Percentiles rank a stretch among this genome's conserved stretches.
phyloP scores from a whole-genome alignment of 2,113 vertebrate genomes.

The Eptatretus burgeri region DNA sequence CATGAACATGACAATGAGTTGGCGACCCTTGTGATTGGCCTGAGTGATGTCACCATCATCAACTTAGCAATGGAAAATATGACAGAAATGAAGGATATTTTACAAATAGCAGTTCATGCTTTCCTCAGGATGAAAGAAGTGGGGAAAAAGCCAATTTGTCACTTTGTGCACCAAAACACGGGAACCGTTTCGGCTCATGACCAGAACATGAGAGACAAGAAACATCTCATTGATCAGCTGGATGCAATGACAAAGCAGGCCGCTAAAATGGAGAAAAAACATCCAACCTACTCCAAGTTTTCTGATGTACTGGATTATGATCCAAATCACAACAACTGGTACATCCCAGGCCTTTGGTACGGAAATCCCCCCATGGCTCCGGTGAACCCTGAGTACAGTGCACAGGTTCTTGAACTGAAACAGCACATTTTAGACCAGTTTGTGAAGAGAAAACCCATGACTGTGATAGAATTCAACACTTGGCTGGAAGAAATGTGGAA shows the following conservation, averaged over 20 bases:
- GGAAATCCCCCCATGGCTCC: conserved; percentile 23
- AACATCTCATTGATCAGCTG: conserved; percentile 16
- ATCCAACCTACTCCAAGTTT: conserved; percentile 11
- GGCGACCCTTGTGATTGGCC: conserved; percentile 13
- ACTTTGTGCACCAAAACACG: conserved; percentile 15
- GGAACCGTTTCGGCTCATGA: conserved; percentile 8
- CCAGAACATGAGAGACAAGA: conserved; percentile 12
- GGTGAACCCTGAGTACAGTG: conserved; percentile 18
- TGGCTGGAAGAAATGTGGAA: conserved; percentile 19
- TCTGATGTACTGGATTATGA: conserved; percentile 20
- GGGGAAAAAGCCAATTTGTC: conserved; percentile 15
- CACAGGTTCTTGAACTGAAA: conserved; percentile 18
- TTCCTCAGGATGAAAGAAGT: conserved; percentile 22
- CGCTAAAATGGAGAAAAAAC: conserved; percentile 10
- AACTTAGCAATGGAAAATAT: conserved; percentile 16
- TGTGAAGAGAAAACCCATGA: conserved; percentile 8
- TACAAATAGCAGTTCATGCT: conserved; percentile 23
- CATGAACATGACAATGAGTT: conserved; percentile 16
- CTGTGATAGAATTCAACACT: conserved; percentile 13
- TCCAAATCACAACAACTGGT: conserved; percentile 16
- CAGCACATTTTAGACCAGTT: conserved; percentile 13
- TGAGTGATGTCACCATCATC: conserved; percentile 16
- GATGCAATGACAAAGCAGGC: conserved; percentile 14
- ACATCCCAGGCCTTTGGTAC: conserved; percentile 22
- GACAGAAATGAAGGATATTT: conserved; percentile 17